phyloP scores from a whole-genome alignment of 64 coral and sea anemone genomes.

The Pocillopora verrucosa region DNA sequence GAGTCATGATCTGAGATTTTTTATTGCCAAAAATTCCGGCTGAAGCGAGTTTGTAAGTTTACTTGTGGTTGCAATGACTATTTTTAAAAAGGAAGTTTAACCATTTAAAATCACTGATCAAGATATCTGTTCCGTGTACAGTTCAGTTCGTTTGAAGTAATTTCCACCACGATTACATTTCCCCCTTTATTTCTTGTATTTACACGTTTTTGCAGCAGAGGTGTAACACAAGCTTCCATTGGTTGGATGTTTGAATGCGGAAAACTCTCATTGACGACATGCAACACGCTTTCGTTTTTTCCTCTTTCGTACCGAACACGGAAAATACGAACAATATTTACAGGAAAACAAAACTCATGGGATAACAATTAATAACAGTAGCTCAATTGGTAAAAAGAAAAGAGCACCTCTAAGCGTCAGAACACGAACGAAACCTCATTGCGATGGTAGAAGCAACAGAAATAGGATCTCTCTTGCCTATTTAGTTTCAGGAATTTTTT shows the following conservation, averaged over 20 bases:
- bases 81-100: no score
- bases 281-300: not conserved
- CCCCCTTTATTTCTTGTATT: no score
- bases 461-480: not conserved
- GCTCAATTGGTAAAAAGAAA: not conserved
- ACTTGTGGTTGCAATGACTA: no score
- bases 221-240: not conserved
- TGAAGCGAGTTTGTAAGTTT: no score
- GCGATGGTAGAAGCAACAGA: not conserved
- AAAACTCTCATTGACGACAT: slow-evolving; percentile 21
- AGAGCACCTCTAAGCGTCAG: not conserved
- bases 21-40: no score
- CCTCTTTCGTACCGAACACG: slow-evolving; percentile 2
- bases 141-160: no score
- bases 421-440: not conserved
- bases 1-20: no score
- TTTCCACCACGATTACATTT: no score
- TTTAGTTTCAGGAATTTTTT: not conserved
- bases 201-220: no score
- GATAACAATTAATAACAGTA: not conserved
- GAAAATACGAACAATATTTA: slow-evolving; percentile 2
- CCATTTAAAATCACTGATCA: no score
- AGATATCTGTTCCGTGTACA: no score
- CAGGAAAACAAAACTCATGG: not conserved
- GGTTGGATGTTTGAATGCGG: slow-evolving; percentile 4